Evolutionary conservation across 2,113 vertebrate species (phyloP).

Genomic region (Epinephelus moara): DNA sequence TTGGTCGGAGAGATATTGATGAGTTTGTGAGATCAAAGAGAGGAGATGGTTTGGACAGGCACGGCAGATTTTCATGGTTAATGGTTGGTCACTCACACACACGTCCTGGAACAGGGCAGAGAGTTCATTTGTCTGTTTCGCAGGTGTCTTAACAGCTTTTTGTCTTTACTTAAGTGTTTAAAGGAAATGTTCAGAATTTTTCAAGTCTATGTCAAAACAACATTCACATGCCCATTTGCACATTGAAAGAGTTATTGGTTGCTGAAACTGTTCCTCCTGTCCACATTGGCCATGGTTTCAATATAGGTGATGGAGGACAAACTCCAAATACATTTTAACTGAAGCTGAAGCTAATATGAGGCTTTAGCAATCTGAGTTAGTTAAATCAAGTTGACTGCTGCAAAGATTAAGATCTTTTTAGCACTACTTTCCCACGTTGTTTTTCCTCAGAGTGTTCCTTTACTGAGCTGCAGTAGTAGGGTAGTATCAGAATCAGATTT

Average conservation of each 20-base stretch:
- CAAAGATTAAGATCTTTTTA: neutral
- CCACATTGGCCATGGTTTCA: neutral
- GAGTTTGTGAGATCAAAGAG: constrained; percentile 48
- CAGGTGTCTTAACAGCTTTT: constrained; percentile 36
- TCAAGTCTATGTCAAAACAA: neutral
- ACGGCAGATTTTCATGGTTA: constrained; percentile 30
- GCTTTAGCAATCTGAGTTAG: too few species aligned
- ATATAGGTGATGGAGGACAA: too few species aligned
- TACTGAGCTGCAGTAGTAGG: neutral
- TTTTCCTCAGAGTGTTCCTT: neutral
- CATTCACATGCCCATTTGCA: neutral
- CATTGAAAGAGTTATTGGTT: neutral
- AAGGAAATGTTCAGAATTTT: neutral
- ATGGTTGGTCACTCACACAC: constrained; percentile 27
- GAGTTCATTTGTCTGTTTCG: constrained; percentile 40
- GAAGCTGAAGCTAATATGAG: neutral
- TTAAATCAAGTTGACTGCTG: too few species aligned
- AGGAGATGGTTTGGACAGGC: constrained; percentile 34
- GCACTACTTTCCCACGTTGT: neutral
- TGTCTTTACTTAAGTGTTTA: neutral
- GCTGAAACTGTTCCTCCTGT: neutral
- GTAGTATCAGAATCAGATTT: neutral
- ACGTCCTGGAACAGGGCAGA: constrained; percentile 51
- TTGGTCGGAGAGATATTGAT: constrained; percentile 49
- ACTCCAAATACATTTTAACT: neutral